Base-by-base conservation (phyloP, 2,797 vertebrate species). In the Dicrostonyx torquatus region DNA sequence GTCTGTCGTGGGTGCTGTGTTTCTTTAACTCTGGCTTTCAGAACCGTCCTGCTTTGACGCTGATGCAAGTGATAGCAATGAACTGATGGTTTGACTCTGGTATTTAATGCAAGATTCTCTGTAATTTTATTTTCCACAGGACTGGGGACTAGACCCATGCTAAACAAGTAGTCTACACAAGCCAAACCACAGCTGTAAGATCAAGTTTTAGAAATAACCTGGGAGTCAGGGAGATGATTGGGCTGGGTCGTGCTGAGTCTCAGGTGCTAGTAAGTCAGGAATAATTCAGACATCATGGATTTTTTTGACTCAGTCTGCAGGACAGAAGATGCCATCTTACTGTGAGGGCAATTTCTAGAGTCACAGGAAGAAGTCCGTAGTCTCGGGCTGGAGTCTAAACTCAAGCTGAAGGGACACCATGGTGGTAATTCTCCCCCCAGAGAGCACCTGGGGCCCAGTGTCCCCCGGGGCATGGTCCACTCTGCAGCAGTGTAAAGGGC, bases 31-130 rank as follows among this genome's bases (percentile, higher is more conserved):
- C 86, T 58, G 45, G 75, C 50, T 55, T 68, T 91, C 29, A 22
- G 89, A 89, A 37, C 48, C 70, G 29, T 77, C 73, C 89, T 66
- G 83, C 89, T 93, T 90, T 84, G n/a, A 87, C 76, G 11, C 31
- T 4, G 24, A 70, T n/a, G 83, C 55, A 75, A 87, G 22, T 22
- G 48, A 66, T 45, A 43, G 83, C 64, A 29, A 26, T 14, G 85
- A 73, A 15, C 14, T 14, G 72, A 80, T 48, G 6, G 24, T 37
- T 64, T 93, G 48, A 34, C 86, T 76, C 64, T 45, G 72, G 37
- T 55, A 58, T 73, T 68, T 73, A 85, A 50, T 55, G 62, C 79
- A 79, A 79, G 79, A 66, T 18, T 68, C 48, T 79, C 87, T 91
- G 68, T 50, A 7, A 68, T 55, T 83, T 90, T 90, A 14, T 66